Evolutionary conservation across 2,113 vertebrate species (phyloP), one percentile per base, ranked within the genome.

Genomic region (Actenoides lindsayi): DNA sequence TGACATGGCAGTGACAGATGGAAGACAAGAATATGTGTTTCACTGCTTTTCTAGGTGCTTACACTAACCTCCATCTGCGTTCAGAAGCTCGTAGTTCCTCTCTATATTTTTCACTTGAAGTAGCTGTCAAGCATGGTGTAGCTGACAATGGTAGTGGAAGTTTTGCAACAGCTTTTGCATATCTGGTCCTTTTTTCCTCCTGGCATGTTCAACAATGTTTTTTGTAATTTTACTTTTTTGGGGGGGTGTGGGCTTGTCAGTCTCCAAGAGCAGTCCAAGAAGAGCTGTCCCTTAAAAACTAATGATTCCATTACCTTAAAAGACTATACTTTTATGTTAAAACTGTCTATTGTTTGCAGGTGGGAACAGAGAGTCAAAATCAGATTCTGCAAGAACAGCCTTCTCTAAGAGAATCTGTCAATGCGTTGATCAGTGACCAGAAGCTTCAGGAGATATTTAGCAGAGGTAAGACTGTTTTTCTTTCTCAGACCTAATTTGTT

Each of bases 361-460:
- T 99, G 98, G 98, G 99, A 99, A 97, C 99, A 98, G 98, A 99
- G 98, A 97, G 90, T 97, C 92, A 98, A 97, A 98, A 99, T 98
- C 96, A 98, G 97, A 92, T 99, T 97, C 97, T 99, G 71, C 98
- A 99, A 97, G 99, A 99, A 62, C 98, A 99, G 56, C 97, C 98
- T 60, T 94, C 96, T 8, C 96, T 99, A 76, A 99, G 99, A 92
- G 98, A 99, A 89, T 98, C 99, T 87, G 98, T 99, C 96, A 99
- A 98, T 96, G 97, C 98, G 89, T 98, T 99, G 98, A 98, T 98
- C 53, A 98, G 98, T 70, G 99, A 99, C 97, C 99, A 99, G 97
- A 99, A 99, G 94, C 98, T 99, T 80, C 99, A 99, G 95, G 99
- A 99, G 93, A 99, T 99, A 96, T 98, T 99, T 95, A 99, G 99